phyloP scores from a whole-genome alignment of 2,888 invertebrate genomes.

The Prenolepis imparis region DNA sequence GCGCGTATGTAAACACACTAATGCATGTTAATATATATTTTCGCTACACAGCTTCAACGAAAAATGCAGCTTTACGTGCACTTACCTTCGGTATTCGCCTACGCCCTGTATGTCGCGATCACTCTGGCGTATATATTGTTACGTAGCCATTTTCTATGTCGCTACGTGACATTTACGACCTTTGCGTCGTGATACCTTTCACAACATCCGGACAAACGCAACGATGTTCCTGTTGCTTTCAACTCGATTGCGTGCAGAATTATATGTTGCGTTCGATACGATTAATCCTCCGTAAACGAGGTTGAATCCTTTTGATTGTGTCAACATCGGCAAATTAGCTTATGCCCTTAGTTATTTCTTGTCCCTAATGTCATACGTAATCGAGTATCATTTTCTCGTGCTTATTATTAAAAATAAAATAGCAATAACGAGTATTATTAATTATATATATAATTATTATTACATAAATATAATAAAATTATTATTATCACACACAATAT shows the following conservation, averaged over 20 bases:
- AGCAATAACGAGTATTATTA: background rate
- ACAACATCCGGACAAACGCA: background rate
- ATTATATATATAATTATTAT: background rate
- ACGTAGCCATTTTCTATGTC: conserved; percentile 25
- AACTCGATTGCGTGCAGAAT: background rate
- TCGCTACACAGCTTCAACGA: conserved; percentile 6
- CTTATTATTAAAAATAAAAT: background rate
- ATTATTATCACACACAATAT: background rate
- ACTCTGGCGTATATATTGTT: conserved; percentile 8
- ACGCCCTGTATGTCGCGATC: background rate
- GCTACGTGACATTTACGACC: conserved; percentile 35
- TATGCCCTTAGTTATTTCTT: background rate
- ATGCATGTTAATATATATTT: conserved; percentile 36
- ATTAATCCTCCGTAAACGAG: conserved; percentile 11
- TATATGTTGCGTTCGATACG: background rate
- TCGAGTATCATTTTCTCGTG: background rate
- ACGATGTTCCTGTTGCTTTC: conserved; percentile 11
- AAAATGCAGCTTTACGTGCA: conserved; percentile 12
- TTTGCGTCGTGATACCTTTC: background rate
- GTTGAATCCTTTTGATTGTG: background rate
- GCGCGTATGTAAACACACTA: background rate
- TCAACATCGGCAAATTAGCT: background rate
- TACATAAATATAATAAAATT: background rate
- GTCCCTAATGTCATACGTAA: background rate
- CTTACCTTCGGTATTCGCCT: conserved; percentile 9